A percentile compares a stretch with the other conserved stretches of the same genome.
Evolutionary conservation across 1,140 invertebrate genomes (phyloP).

Genomic region (Fopius arisanus): DNA sequence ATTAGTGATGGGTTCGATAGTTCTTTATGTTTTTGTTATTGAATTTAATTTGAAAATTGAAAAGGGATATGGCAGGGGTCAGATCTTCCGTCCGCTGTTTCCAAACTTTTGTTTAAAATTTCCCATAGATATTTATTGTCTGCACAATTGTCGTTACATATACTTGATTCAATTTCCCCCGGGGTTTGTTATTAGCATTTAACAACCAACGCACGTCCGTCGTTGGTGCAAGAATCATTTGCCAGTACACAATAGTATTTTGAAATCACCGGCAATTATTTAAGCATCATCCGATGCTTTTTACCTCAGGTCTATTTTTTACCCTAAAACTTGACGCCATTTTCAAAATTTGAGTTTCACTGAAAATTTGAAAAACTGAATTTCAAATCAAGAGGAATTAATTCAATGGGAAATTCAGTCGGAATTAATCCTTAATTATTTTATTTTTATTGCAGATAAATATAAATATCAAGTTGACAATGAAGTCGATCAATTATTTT

Average conservation of each 20-base stretch:
- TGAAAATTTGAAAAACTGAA: too few relatives aligned
- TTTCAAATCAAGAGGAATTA: too few relatives aligned
- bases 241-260: neutral
- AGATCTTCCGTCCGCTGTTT: constrained; percentile 20
- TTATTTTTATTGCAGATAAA: constrained; percentile 44
- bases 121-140: constrained; percentile 6
- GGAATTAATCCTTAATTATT: neutral
- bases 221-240: constrained; percentile 41
- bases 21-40: too few relatives aligned
- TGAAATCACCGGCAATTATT: neutral
- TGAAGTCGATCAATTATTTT: constrained; percentile 50
- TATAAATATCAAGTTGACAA: constrained; percentile 50
- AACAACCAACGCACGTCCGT: constrained; percentile 39
- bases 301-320: too few relatives aligned
- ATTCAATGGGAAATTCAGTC: too few relatives aligned
- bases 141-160: neutral
- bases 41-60: too few relatives aligned
- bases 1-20: too few relatives aligned
- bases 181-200: constrained; percentile 43
- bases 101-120: constrained; percentile 8
- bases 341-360: too few relatives aligned
- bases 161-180: constrained; percentile 11
- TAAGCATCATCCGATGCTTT: neutral
- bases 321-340: too few relatives aligned
- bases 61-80: too few relatives aligned